Base-by-base conservation (phyloP, 2,888 invertebrate genomes). In the Nemotelus pantherinus region DNA sequence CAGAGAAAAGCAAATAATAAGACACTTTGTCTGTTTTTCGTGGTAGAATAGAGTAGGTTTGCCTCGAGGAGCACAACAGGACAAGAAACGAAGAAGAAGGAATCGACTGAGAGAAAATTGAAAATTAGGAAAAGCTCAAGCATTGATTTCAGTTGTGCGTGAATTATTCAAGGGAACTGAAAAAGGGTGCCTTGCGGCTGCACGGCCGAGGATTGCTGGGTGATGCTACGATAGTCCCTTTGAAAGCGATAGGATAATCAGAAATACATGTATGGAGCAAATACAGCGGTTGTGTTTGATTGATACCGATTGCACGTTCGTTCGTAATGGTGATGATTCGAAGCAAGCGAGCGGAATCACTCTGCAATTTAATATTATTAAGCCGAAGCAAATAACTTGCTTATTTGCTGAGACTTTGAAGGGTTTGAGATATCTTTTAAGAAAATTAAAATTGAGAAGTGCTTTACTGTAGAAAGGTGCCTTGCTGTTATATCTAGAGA, bases 1-100 rank as follows among this genome's bases (percentile, higher is more conserved):
- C 79, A 45, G 63, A 47, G 74, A 77, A 75, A 67, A 77, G 72
- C 75, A 79, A 79, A 77, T 79, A 79, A 79, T 79, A 71, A 76
- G 77, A 79, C 76, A 68, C 63, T 74, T 74, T 67, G 68, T 67
- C 50, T 60, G 68, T 55, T 43, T 44, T 47, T 65, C 65, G 45
- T 48, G 60, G 55, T 43, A 6, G 50, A n/a, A 43, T 53, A 55
- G 4, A 3, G 47, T 9, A 9, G 63, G 45, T 25, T 25, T 25
- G 25, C 25, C 25, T 25, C 25, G 25, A 25, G 25, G 25, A 25
- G 25, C 25, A 25, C 25, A 25, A 25, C 25, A 25, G 25, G 25
- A 25, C 25, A 25, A 41, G 48, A 7, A 25, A 44, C 45, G 77
- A 53, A 43, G 10, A 10, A 6, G 77, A 68, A 77, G 70, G 55